Evolutionary conservation across 2,113 vertebrate species (phyloP).

Genomic region (Pseudopipra pipra): DNA sequence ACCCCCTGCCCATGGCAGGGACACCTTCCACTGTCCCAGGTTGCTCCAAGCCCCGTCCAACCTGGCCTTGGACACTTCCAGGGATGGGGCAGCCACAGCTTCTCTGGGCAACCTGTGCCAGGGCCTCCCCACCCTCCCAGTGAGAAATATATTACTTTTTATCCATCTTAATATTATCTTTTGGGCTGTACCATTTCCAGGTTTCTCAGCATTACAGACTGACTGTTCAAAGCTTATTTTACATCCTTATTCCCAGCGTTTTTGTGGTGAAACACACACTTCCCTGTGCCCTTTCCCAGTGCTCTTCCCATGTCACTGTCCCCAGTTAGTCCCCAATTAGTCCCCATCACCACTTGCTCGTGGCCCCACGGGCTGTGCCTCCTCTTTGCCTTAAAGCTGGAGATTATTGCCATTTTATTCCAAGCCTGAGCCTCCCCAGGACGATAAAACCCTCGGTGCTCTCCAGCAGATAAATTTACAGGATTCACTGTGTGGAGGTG

Average conservation of each 20-base stretch:
- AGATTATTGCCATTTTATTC: conserved; percentile 42
- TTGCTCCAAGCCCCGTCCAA: neutral
- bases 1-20: neutral
- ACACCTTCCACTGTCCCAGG: neutral
- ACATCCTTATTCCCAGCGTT: rapidly evolving
- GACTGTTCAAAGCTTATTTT: neutral
- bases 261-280: neutral
- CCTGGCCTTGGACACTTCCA: neutral
- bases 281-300: neutral
- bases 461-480: conserved; percentile 49
- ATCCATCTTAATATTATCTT: rapidly evolving
- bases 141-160: rapidly evolving
- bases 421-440: conserved; percentile 26
- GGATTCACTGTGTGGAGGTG: conserved; percentile 58
- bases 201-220: neutral
- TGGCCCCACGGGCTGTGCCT: conserved; percentile 29
- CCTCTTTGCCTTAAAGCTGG: conserved; percentile 42
- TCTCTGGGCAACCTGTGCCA: neutral
- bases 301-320: neutral
- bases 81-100: neutral
- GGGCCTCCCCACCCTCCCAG: neutral
- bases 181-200: neutral
- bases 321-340: neutral
- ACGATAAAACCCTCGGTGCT: conserved; percentile 43
- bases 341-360: neutral